Evolutionary conservation across 2,888 invertebrate genomes (phyloP).

Genomic region (Philopedon plagiatum): DNA sequence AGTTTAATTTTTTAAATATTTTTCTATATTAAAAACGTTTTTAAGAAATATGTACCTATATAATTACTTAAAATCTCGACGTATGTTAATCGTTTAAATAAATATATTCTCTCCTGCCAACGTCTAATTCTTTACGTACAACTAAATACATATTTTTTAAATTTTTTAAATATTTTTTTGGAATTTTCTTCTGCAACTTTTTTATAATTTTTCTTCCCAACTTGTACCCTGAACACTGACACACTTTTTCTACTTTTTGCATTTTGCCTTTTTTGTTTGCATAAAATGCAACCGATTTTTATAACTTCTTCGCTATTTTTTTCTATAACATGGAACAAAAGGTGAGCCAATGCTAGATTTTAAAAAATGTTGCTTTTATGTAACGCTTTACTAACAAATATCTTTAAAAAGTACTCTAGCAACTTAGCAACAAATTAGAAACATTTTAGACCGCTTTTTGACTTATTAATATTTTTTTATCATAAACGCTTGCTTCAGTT

Average conservation of each 20-base stretch:
- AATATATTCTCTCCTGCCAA: conserved; percentile 12
- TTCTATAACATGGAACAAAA: conserved; percentile 25
- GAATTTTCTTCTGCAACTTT: conserved; percentile 24
- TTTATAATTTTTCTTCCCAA: conserved; percentile 4
- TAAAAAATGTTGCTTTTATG: neutral
- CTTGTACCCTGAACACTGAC: conserved; percentile 6
- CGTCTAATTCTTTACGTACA: conserved; percentile 8
- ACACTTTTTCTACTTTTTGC: conserved; percentile 29
- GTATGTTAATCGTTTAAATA: too few relatives aligned
- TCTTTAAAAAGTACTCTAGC: too few relatives aligned
- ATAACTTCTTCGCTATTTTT: conserved; percentile 26
- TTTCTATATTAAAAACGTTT: neutral
- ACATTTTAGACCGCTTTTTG: too few relatives aligned
- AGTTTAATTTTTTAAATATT: conserved; percentile 15
- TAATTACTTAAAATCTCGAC: too few relatives aligned
- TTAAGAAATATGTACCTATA: neutral
- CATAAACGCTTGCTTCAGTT: too few relatives aligned
- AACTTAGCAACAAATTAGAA: too few relatives aligned
- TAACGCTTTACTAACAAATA: neutral
- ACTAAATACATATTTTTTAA: neutral
- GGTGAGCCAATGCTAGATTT: conserved; percentile 32
- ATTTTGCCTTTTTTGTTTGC: conserved; percentile 31
- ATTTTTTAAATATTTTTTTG: conserved; percentile 22
- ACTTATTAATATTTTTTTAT: too few relatives aligned
- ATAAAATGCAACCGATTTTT: conserved; percentile 16